phyloP scores from a whole-genome alignment of 2,888 invertebrate genomes.

The Theodoxus fluviatilis region DNA sequence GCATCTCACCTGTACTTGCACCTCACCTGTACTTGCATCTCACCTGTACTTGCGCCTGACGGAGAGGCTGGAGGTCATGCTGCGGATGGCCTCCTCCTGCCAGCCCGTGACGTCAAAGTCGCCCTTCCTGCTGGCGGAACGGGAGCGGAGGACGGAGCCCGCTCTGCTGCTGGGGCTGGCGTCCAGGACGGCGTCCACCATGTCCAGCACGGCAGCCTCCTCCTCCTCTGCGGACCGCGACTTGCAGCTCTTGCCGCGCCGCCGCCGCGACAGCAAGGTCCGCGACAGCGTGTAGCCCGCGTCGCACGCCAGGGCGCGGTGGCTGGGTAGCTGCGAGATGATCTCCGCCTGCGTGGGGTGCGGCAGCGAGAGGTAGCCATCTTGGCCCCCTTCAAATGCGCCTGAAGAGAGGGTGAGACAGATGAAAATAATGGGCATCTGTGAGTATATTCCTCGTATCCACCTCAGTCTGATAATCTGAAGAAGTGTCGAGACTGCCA shows the following conservation, averaged over 20 bases:
- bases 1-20: no score
- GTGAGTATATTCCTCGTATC: no score
- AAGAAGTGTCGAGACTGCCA: no score
- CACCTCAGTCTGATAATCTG: no score
- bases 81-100: conserved; percentile 34
- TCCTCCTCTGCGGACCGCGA: not conserved
- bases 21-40: no score
- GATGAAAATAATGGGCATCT: no score
- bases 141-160: not conserved
- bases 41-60: conserved; percentile 46
- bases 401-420: no score
- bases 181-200: not conserved
- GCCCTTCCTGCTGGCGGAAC: conserved; percentile 17
- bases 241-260: conserved; percentile 24
- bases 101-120: conserved; percentile 30
- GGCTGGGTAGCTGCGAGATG: conserved; percentile 42
- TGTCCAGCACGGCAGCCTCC: conserved; percentile 5
- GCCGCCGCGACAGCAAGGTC: conserved; percentile 30
- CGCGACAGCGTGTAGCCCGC: conserved; percentile 35
- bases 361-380: no score
- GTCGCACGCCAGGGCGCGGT: conserved; percentile 36
- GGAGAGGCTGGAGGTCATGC: conserved; percentile 40
- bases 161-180: not conserved
- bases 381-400: no score
- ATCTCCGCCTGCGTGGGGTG: conserved; percentile 44